A percentile compares a stretch with the other conserved stretches of the same genome.
Conservation (phyloP, 92 coral and sea anemone species). For the Chrysogorgia sp. region DNA sequence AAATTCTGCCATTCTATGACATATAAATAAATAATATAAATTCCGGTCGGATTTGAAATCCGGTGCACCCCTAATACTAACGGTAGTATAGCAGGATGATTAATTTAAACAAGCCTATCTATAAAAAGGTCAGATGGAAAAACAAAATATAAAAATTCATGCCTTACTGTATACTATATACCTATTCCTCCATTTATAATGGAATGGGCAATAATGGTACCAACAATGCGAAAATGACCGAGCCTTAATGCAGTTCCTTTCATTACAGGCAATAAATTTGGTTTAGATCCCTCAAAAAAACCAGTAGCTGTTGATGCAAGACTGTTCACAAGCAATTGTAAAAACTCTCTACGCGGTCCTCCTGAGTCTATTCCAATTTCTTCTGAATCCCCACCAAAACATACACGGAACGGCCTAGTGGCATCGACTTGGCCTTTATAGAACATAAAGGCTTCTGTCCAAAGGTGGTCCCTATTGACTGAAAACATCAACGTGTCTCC, state of each 20-base stretch:
- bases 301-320: background rate
- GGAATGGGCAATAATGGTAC: constrained; percentile 21
- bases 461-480: constrained; percentile 7
- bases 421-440: constrained; percentile 3
- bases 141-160: background rate
- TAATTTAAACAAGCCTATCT: too few relatives aligned
- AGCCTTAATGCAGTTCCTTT: constrained; percentile 22
- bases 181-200: constrained; percentile 29
- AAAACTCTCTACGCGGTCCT: constrained; percentile 27
- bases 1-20: too few relatives aligned
- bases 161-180: background rate
- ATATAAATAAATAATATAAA: too few relatives aligned
- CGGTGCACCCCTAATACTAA: too few relatives aligned
- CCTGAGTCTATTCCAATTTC: constrained; percentile 12
- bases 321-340: constrained; percentile 2
- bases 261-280: constrained; percentile 16
- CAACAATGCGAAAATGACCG: constrained; percentile 12
- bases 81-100: too few relatives aligned
- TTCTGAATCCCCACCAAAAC: background rate
- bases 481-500: constrained; percentile 5
- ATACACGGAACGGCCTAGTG: constrained; percentile 11
- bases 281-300: constrained; percentile 19
- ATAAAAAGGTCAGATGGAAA: too few relatives aligned
- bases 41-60: too few relatives aligned
- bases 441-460: constrained; percentile 16